Evolutionary conservation across 2,888 invertebrate genomes (phyloP), one percentile per base, ranked within the genome.

Genomic region (Epiblema foenella): DNA sequence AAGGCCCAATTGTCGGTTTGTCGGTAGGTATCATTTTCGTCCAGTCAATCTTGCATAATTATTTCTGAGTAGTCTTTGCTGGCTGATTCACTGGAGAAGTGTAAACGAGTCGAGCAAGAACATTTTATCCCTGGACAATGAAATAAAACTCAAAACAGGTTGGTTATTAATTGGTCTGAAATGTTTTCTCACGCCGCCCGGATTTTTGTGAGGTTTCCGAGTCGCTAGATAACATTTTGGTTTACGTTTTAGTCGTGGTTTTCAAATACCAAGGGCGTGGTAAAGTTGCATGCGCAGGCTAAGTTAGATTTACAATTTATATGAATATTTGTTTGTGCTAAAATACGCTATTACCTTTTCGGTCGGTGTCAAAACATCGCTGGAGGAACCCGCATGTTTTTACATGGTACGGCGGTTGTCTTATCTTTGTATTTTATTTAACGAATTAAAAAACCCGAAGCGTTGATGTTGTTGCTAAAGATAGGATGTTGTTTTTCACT

Each of bases 131-230:
- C 56, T 51, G 75, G 72, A 80, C 81, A 83, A 81, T 78, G 79
- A 86, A 87, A 86, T 85, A 88, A 88, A 87, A 87, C 77, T 62
- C 37, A 62, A 57, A 67, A 67, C 71, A 77, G 81, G 85, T 83
- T 81, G 72, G 79, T 81, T 72, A 85, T 88, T 89, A 89, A 89
- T 89, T 87, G 81, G 83, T 78, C 79, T 77, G 80, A 84, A 86
- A 83, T 69, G 72, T 78, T 88, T n/a, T 89, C 89, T 83, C 89
- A 89, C 89, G 88, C 76, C 73, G 58, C 71, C 49, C 62, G 62
- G 57, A 67, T 67, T 71, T 62, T 71, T 71, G 66, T 66, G 60
- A 49, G 56, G 42, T 54, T 33, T 51, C 51, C 15, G 42, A 64
- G 69, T 65, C 63, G 69, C 69, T 69, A 69, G 70, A 70, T 69